Conservation (phyloP, 2,113 vertebrate species). For the Eupsittula cactorum region DNA sequence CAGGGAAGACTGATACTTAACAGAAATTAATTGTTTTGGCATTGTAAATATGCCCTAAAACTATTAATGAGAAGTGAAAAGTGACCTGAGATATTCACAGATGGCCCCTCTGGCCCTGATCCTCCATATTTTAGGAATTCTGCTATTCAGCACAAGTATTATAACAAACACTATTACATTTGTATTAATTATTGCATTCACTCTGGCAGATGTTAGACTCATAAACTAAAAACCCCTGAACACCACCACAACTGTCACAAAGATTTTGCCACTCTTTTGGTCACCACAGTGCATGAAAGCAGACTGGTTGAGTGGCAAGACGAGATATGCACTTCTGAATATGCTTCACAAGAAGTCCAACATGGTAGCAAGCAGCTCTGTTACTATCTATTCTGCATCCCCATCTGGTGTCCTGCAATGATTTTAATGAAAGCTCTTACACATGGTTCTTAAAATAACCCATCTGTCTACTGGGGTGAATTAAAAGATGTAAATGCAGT, state of each 20-base stretch:
- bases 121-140: neutral
- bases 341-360: neutral
- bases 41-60: neutral
- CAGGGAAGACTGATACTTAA: neutral
- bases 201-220: neutral
- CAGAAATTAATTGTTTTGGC: neutral
- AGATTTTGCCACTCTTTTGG: neutral
- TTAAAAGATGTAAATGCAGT: slow-evolving; percentile 76
- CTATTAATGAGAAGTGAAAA: neutral
- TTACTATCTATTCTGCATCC: slow-evolving; percentile 43
- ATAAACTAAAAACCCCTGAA: accelerated
- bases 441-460: slow-evolving; percentile 63
- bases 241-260: neutral
- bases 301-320: neutral
- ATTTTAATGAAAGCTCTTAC: slow-evolving; percentile 63
- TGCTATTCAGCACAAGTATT: neutral
- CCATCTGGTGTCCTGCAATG: slow-evolving; percentile 63
- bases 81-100: neutral
- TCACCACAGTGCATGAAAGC: neutral
- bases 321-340: neutral
- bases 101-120: neutral
- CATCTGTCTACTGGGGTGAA: slow-evolving; percentile 68
- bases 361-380: slow-evolving; percentile 55
- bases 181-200: neutral
- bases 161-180: neutral